These are phyloP conservation scores for Toxotes chatareus DNA, from an alignment of 2,113 vertebrate genomes.

Conservation along the genomic window DNA sequence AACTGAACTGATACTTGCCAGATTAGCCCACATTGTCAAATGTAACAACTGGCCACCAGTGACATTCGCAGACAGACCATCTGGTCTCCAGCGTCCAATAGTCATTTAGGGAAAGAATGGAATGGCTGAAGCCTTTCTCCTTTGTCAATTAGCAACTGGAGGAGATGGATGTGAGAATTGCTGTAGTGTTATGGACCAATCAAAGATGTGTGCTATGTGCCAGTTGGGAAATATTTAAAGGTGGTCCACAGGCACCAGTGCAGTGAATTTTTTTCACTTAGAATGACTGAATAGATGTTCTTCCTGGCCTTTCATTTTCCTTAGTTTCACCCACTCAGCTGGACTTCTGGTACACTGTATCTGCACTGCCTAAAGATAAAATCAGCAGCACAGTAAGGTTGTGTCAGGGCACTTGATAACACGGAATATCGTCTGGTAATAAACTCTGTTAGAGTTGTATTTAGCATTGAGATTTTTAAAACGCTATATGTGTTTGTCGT, in stretches of 20 bases:
- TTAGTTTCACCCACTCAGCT: conserved; percentile 43
- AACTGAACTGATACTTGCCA: conserved; percentile 67
- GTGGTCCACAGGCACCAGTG: conserved; percentile 19
- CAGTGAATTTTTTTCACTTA: conserved; percentile 10
- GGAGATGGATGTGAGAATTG: conserved; percentile 52
- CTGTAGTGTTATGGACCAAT: conserved; percentile 42
- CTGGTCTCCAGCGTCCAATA: conserved; percentile 67
- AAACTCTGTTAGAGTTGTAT: conserved; percentile 23
- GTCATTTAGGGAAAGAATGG: conserved; percentile 51
- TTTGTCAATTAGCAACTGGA: conserved; percentile 65
- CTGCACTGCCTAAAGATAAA: conserved; percentile 53
- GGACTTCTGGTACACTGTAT: conserved; percentile 25
- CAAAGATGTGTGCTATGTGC: conserved; percentile 37
- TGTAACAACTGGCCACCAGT: conserved; percentile 69
- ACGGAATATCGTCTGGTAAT: background rate
- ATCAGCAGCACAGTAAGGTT: conserved; percentile 15
- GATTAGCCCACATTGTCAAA: conserved; percentile 69
- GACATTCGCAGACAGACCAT: conserved; percentile 67
- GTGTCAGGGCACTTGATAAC: background rate
- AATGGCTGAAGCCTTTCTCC: conserved; percentile 46
- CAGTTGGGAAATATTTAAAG: conserved; percentile 32
- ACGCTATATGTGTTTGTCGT: background rate
- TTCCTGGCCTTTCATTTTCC: conserved; percentile 37
- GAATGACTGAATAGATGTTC: conserved; percentile 47
- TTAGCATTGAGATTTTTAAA: conserved; percentile 1